Evolutionary conservation across 2,888 invertebrate genomes (phyloP).

Genomic region (Acanthosoma haemorrhoidale): DNA sequence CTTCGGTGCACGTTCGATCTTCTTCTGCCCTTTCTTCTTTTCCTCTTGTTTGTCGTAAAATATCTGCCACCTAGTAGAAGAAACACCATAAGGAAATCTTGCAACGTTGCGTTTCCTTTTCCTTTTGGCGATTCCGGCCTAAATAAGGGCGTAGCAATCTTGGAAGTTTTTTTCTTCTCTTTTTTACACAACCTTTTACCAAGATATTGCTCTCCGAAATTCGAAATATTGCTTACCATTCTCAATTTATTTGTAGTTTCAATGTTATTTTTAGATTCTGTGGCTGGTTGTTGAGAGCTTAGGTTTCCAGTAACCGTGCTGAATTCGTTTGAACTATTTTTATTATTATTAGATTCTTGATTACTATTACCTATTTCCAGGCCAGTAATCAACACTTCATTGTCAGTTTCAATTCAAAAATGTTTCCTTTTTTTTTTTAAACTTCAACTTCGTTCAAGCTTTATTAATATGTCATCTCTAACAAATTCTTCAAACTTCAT

Average conservation of each 20-base stretch:
- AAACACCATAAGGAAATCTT: neutral
- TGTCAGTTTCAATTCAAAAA: neutral
- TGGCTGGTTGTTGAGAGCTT: neutral
- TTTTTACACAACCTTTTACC: neutral
- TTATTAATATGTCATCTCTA: neutral
- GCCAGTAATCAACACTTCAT: no score
- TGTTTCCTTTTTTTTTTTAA: neutral
- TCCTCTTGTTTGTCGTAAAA: no score
- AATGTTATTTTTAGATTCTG: neutral
- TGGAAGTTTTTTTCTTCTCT: neutral
- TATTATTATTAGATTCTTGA: neutral
- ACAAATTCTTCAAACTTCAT: neutral
- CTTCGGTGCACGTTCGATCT: no score
- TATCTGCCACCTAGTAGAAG: no score
- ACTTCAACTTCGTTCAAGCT: neutral
- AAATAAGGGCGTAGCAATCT: neutral
- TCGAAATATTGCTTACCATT: no score
- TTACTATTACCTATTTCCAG: no score
- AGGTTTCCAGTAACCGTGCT: neutral
- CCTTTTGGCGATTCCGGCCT: neutral
- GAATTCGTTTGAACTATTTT: neutral
- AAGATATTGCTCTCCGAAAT: no score
- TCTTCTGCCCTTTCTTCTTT: no score
- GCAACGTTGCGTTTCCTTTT: neutral
- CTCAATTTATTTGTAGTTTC: neutral